phyloP scores from a whole-genome alignment of 2,888 invertebrate species.

The Macrosiphum euphorbiae region DNA sequence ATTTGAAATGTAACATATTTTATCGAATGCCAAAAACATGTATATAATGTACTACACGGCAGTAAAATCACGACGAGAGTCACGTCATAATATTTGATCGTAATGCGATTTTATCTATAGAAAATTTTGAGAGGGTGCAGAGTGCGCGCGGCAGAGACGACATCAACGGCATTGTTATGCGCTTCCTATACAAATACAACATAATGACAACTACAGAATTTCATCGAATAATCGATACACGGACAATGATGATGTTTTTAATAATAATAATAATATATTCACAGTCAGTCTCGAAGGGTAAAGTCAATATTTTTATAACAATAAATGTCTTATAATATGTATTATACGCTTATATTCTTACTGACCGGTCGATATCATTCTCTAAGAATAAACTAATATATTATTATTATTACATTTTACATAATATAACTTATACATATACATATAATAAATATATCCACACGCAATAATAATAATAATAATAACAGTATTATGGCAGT shows the following conservation, averaged over 20 bases:
- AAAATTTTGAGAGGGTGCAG: not conserved
- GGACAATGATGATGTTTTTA: not conserved
- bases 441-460: not conserved
- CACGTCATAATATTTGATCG: not conserved
- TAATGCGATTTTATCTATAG: not conserved
- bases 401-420: not conserved
- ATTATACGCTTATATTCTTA: not conserved
- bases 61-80: not conserved
- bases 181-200: conserved; percentile 5
- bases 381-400: not conserved
- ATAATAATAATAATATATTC: conserved; percentile 8
- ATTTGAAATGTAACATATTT: not conserved
- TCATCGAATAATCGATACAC: not conserved
- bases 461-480: not conserved
- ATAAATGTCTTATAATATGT: not conserved
- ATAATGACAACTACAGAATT: not conserved
- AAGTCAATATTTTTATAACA: not conserved
- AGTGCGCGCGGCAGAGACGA: not conserved
- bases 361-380: not conserved
- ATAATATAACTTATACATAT: not conserved
- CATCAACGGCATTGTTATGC: not conserved
- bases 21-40: not conserved
- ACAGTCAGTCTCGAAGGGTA: not conserved
- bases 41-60: not conserved
- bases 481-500: not conserved